Base-by-base conservation (phyloP, 2,113 vertebrate genomes). In the Polyodon spathula region DNA sequence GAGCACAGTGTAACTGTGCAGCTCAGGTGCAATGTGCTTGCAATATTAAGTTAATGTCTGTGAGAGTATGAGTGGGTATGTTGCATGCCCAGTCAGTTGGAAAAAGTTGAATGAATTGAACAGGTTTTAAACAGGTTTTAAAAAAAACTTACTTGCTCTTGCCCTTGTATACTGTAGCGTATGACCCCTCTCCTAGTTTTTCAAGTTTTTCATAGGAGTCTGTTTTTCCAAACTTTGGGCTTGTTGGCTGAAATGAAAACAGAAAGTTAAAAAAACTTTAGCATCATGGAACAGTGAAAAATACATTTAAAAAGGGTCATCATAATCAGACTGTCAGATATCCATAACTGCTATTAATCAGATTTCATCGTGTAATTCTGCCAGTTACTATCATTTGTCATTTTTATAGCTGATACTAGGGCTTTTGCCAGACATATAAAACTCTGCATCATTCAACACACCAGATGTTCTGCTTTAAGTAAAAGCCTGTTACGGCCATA, bases 131-230 rank as follows among this genome's bases (percentile, higher is more conserved):
- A 27, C 27, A n/a, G n/a, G n/a, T n/a, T n/a, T n/a, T n/a, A n/a
- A n/a, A n/a, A n/a, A n/a, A n/a, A n/a, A 90, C 95, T 92, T 83
- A 98, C 95, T 97, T 97, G 95, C 95, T 97, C 82, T 97, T 97
- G 58, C 95, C 95, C 86, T 98, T 98, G 84, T 96, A 98, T 37
- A 98, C 95, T 8, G 95, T 98, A 55, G 95, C 95, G 62, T 98
- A 98, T 50, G 95, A 98, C 4, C 95, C 95, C 74, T 98, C 95
- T 57, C 95, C 95, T 55, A 98, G 81, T 71, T 97, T 98, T 79
- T 98, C 95, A 74, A 98, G 86, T 78, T 97, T 98, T 75, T 98
- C 95, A 10, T 98, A 98, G 0, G 95, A 98, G 68, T 98, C 95
- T 54, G 93, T 92, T 77, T 98, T 98, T 71, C 95, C 95, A 84